These are phyloP conservation scores for Rattus rattus DNA, from an alignment of 2,113 vertebrate genomes.

Conservation along the genomic window DNA sequence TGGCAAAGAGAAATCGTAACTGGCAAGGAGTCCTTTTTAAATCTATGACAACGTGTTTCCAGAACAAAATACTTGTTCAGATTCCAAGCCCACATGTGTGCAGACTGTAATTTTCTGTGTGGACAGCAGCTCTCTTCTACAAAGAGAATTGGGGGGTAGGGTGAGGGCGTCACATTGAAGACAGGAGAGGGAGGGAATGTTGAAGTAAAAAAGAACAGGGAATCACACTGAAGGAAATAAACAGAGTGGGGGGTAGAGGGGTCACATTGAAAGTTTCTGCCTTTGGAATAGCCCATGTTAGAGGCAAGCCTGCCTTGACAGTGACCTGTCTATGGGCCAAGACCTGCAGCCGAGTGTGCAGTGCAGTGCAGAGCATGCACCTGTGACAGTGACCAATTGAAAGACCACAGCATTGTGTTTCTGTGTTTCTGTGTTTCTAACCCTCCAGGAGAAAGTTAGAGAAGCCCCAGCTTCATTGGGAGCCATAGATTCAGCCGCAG, in stretches of 20 bases:
- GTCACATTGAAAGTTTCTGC: not conserved
- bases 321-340: not conserved
- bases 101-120: constrained; percentile 78
- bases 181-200: not conserved
- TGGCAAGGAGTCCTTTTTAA: not conserved
- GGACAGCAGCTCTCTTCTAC: constrained; percentile 59
- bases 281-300: not conserved
- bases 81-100: constrained; percentile 62
- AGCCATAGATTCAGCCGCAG: not conserved
- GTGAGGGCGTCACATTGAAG: not conserved
- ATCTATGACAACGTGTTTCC: constrained; percentile 76
- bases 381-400: not conserved
- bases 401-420: accelerated
- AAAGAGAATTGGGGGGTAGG: not conserved
- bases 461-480: accelerated
- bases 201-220: not conserved
- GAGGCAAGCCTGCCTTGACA: not conserved
- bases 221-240: no score
- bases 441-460: no score
- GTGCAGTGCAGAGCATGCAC: not conserved
- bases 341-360: not conserved
- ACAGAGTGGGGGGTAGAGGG: not conserved
- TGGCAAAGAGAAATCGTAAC: constrained; percentile 47
- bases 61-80: constrained; percentile 71
- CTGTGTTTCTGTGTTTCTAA: accelerated